Conservation (phyloP, 2,888 invertebrate genomes). For the Amblyteles armatorius region DNA sequence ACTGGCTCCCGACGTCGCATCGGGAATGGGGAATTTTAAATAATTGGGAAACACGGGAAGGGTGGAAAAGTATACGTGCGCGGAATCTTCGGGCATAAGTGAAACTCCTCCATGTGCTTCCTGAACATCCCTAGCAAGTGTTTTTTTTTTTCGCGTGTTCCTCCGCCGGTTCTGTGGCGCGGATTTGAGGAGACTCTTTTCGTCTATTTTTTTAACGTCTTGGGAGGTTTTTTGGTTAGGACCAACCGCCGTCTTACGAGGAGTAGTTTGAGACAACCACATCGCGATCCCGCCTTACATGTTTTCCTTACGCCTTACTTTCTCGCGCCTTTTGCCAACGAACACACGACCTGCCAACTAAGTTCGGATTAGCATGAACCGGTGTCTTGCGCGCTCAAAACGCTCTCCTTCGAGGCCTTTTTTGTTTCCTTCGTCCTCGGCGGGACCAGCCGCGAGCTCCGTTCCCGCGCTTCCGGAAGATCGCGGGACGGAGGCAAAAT, state of each 20-base stretch:
- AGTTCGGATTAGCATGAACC: slow-evolving; percentile 10
- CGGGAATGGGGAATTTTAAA: slow-evolving; percentile 21
- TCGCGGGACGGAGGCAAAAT: background rate
- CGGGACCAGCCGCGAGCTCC: background rate
- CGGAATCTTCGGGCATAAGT: slow-evolving; percentile 22
- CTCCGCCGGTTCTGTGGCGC: background rate
- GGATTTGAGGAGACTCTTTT: background rate
- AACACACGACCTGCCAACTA: slow-evolving; percentile 6
- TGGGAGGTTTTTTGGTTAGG: slow-evolving; percentile 34
- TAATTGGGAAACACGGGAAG: slow-evolving; percentile 20
- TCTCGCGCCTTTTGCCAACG: background rate
- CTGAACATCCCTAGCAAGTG: background rate
- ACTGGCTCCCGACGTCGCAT: background rate
- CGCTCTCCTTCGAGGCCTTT: background rate
- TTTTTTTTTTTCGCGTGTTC: background rate
- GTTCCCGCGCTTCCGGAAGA: background rate
- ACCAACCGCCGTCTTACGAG: slow-evolving; percentile 5
- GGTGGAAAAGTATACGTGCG: slow-evolving; percentile 58
- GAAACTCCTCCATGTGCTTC: slow-evolving; percentile 35
- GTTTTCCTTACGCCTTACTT: background rate
- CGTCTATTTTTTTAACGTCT: slow-evolving; percentile 8
- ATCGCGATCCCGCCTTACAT: slow-evolving; percentile 4
- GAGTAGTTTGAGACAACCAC: background rate
- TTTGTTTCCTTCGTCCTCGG: background rate
- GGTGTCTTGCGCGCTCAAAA: slow-evolving; percentile 4